Base-by-base conservation (phyloP, 37 sponge, comb jelly and placozoan genomes). In the Lycopodina hypogea region DNA sequence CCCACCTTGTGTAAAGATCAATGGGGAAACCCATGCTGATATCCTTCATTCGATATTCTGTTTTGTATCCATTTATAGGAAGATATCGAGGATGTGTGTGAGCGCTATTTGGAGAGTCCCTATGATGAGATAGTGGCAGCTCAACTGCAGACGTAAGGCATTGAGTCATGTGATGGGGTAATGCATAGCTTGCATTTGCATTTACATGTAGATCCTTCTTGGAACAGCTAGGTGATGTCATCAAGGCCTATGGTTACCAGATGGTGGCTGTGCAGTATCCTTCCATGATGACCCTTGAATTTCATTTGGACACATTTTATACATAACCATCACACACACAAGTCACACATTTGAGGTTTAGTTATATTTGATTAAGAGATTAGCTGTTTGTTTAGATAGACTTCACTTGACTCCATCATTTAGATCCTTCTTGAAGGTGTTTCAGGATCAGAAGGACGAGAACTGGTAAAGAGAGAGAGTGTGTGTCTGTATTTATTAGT, bases 121-220 rank as follows among this genome's bases (percentile, higher is more conserved):
- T 86, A 59, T 21, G 94, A 87, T 71, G 94, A 93, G 30, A 78
- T 93, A 40, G 77, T 90, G 28, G 92, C 94, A 39, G 94, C 90
- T 11, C 94, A 93, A 34, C 55, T 93, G 19, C 79, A 74, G 90
- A 75, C 12, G 60, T 23, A 40, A 48, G 21, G n/a, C n/a, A n/a
- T n/a, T n/a, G n/a, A 15, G 53, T 58, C 21, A 3, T 26, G 26
- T 58, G 26, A 26, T 58, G 2, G 4, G 14, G 2, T 6, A 24
- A 18, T 21, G 26, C 59, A 6, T 19, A 6, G 4, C 35, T 67
- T 37, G 38, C 38, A 67, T 45, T 9, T 45, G 1, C 41, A 2
- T 51, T 45, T 55, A 32, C 42, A 11, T 40, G 2, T 72, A 90
- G 92, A 35, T 78, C 76, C 53, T 62, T 64, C 21, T 64, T 52